A percentile compares a stretch with the other conserved stretches of the same genome.
Evolutionary conservation across 2,113 vertebrate species (phyloP).

Genomic region (Alouatta palliata): DNA sequence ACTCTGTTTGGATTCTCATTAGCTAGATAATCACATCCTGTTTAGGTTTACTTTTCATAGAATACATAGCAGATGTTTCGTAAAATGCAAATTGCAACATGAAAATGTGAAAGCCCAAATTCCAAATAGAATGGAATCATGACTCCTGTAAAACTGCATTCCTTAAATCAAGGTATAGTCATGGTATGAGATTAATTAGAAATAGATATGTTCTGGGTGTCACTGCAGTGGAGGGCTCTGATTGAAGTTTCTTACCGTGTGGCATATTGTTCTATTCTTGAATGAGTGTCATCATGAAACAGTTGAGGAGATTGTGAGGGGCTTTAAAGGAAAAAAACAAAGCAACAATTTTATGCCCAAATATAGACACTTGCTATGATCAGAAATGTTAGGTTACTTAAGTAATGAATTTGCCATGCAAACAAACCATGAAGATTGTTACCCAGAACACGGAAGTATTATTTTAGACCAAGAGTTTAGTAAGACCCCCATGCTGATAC

Average conservation of each 20-base stretch:
- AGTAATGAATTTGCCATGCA: slow-evolving; percentile 68
- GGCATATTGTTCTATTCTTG: slow-evolving; percentile 97
- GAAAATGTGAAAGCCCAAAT: not conserved
- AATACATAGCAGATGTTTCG: not conserved
- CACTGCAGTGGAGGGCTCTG: not conserved
- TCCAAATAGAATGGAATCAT: not conserved
- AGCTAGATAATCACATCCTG: not conserved
- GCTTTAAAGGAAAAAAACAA: slow-evolving; percentile 82
- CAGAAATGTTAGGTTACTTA: slow-evolving; percentile 65
- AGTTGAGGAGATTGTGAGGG: slow-evolving; percentile 94
- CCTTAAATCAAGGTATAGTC: not conserved
- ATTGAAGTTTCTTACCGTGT: slow-evolving; percentile 88
- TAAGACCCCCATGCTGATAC: slow-evolving; percentile 48
- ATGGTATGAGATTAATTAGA: not conserved
- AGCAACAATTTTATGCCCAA: not conserved
- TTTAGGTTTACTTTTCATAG: not conserved
- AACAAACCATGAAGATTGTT: not conserved
- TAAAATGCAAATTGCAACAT: not conserved
- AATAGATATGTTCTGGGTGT: not conserved
- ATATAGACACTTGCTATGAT: not conserved
- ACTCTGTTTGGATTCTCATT: not conserved
- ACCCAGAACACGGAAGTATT: slow-evolving; percentile 42
- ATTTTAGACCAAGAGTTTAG: slow-evolving; percentile 60
- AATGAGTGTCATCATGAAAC: slow-evolving; percentile 97
- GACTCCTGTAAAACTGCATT: not conserved